Evolutionary conservation across 2,888 invertebrate species (phyloP).

Genomic region (Alentia gelatinosa): DNA sequence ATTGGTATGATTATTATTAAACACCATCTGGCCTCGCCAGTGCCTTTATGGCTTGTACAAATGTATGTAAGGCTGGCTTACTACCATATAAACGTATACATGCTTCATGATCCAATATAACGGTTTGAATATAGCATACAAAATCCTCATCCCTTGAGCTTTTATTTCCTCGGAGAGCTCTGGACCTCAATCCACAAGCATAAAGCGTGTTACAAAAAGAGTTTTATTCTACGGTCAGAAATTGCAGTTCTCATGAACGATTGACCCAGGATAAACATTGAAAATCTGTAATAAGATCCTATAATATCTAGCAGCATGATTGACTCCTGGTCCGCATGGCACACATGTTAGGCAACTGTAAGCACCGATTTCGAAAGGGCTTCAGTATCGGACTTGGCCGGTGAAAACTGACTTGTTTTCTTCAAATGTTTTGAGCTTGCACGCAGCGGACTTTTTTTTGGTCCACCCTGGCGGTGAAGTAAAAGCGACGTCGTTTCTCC

Average conservation of each 20-base stretch:
- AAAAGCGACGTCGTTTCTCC: background rate
- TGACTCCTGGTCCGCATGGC: background rate
- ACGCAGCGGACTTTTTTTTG: background rate
- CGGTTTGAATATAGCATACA: background rate
- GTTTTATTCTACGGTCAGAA: background rate
- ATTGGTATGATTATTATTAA: background rate
- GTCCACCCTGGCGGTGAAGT: background rate
- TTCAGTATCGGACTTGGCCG: background rate
- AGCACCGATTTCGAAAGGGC: background rate
- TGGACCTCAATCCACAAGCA: background rate
- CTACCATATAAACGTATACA: conserved; percentile 8
- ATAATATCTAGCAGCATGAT: background rate
- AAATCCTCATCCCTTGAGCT: conserved; percentile 15
- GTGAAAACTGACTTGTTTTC: background rate
- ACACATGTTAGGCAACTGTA: background rate
- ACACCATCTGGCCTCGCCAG: background rate
- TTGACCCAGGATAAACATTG: background rate
- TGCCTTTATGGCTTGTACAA: background rate
- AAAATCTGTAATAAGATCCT: background rate
- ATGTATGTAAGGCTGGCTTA: background rate
- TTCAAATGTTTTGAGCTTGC: background rate
- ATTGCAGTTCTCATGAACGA: background rate
- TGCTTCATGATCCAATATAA: background rate
- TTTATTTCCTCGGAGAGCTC: background rate
- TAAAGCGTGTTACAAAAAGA: background rate